Evolutionary conservation across 2,113 vertebrate species (phyloP).

Genomic region (Hypomesus transpacificus): DNA sequence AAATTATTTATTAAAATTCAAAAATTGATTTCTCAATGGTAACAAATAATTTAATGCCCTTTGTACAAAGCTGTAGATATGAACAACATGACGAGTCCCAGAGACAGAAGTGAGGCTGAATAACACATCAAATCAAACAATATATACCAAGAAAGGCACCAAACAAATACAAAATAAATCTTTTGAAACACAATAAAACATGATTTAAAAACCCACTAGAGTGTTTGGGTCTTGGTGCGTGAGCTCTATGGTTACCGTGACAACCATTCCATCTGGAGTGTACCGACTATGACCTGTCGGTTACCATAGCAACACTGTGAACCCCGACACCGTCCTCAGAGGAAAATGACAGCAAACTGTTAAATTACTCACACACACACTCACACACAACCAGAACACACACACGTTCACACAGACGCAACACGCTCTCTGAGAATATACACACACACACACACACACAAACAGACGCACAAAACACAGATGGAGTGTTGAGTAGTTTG

Average conservation of each 20-base stretch:
- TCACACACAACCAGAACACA: neutral
- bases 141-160: neutral
- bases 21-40: constrained; percentile 34
- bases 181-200: too few relatives aligned
- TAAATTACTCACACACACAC: constrained; percentile 8
- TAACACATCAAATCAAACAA: neutral
- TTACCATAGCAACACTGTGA: constrained; percentile 1
- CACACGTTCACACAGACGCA: neutral
- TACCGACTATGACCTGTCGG: neutral
- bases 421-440: neutral
- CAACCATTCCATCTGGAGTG: neutral
- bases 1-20: constrained; percentile 13
- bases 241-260: neutral
- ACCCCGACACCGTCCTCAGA: neutral
- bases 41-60: constrained; percentile 51
- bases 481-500: neutral
- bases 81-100: neutral
- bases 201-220: neutral
- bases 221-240: neutral
- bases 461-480: neutral
- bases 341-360: neutral
- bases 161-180: too few relatives aligned
- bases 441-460: neutral
- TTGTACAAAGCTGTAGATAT: constrained; percentile 44
- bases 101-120: neutral